Percentiles rank a stretch among this genome's conserved stretches.
These are phyloP conservation scores for Chiloscyllium plagiosum DNA, from an alignment of 2,113 vertebrate genomes.

Conservation along the genomic window DNA sequence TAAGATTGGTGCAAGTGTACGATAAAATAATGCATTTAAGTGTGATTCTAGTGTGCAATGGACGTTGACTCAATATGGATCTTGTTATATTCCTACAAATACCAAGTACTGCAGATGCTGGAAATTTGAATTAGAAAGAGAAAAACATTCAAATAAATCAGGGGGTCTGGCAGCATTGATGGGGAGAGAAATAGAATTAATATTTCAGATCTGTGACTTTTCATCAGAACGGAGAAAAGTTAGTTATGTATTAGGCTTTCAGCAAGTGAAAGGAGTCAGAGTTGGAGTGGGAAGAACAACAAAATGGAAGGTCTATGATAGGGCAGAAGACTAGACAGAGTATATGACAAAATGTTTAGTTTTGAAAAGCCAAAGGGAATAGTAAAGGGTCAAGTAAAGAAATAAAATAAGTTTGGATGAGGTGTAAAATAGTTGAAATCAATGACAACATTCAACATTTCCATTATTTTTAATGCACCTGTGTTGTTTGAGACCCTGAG, in stretches of 20 bases:
- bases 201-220: not conserved
- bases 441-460: not conserved
- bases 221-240: not conserved
- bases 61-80: not conserved
- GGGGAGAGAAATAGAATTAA: too few species aligned
- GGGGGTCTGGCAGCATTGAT: not conserved
- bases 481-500: too few species aligned
- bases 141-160: not conserved
- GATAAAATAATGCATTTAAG: not conserved
- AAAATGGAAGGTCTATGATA: too few species aligned
- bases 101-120: not conserved
- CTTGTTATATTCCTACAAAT: not conserved
- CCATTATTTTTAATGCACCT: too few species aligned
- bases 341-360: not conserved
- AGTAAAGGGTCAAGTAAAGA: not conserved
- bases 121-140: not conserved
- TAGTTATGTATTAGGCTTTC: not conserved
- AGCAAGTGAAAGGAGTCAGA: not conserved
- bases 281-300: not conserved
- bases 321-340: not conserved
- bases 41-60: not conserved
- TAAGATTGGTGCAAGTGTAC: not conserved
- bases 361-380: not conserved
- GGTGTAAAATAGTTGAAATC: not conserved
- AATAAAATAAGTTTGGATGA: not conserved